Percentiles rank a stretch among this genome's conserved stretches.
Evolutionary conservation across 2,113 vertebrate species (phyloP).

Genomic region (Corydoras sp.): DNA sequence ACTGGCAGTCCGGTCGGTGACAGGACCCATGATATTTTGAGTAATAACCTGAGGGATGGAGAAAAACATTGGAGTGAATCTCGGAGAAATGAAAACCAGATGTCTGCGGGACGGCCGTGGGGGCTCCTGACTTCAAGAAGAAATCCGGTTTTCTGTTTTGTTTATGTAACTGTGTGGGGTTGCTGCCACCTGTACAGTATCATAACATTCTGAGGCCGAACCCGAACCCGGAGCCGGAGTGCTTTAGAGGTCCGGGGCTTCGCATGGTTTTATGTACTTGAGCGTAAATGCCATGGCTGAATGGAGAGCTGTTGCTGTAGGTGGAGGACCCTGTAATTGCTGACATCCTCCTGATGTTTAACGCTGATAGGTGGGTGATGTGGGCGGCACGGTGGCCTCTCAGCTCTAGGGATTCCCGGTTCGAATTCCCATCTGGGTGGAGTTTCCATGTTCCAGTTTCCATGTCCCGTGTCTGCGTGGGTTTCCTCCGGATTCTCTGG

Average conservation of each 20-base stretch:
- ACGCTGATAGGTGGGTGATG: slow-evolving; percentile 47
- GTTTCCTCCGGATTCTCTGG: too few relatives aligned
- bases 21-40: background rate
- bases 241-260: slow-evolving; percentile 35
- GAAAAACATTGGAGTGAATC: background rate
- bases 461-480: too few relatives aligned
- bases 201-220: slow-evolving; percentile 15
- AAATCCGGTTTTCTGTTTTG: slow-evolving; percentile 11
- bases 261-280: slow-evolving; percentile 34
- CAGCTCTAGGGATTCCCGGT: too few relatives aligned
- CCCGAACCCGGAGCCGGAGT: slow-evolving; percentile 31
- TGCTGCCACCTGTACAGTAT: slow-evolving; percentile 15
- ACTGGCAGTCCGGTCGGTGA: background rate
- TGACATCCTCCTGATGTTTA: slow-evolving; percentile 41
- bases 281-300: slow-evolving; percentile 46
- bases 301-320: slow-evolving; percentile 53
- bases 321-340: slow-evolving; percentile 54
- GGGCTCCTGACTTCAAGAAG: background rate
- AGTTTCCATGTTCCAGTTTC: too few relatives aligned
- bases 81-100: slow-evolving; percentile 3
- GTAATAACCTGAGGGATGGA: slow-evolving; percentile 4
- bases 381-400: background rate
- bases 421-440: too few relatives aligned
- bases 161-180: slow-evolving; percentile 7
- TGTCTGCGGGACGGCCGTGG: background rate